Base-by-base conservation (phyloP, 2,797 vertebrate species). In the Neostethus bicornis region DNA sequence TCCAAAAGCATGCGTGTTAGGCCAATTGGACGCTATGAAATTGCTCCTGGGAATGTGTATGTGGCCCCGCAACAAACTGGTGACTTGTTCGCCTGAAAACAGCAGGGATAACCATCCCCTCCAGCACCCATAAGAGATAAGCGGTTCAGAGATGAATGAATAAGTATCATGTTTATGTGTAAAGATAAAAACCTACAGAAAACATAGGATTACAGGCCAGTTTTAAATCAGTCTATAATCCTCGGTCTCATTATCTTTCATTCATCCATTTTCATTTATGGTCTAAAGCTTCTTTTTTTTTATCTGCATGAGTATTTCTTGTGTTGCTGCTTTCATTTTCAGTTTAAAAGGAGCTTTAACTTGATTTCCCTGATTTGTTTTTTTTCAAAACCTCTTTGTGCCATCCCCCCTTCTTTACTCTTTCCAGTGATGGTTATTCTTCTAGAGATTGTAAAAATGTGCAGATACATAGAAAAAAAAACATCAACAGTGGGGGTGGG, bases 331-430 rank as follows among this genome's bases (percentile, higher is more conserved):
- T 82, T 69, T 75, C 20, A 0, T 71, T 78, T 73, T 75, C 41
- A 21, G 51, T 66, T 65, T 60, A 60, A 66, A 73, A 63, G 62
- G 29, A 57, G 34, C 51, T 49, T 62, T 31, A 62, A 72, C 46
- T 58, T 41, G 23, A 69, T 70, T 80, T 79, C 50, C 21, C 64
- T 76, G n/a, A n/a, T n/a, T 67, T 63, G 19, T 41, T 64, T 49
- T 76, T 46, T 75, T 73, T 79, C 26, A 61, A 21, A 17, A 51
- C 52, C 63, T 79, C 58, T 46, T 20, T 7, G 39, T 74, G 46
- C 54, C 8, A 25, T 46, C 46, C 50, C 34, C 32, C 26, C 14
- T 32, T 23, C 16, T 52, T 60, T 38, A n/a, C 26, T 48, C 7
- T 72, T 56, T 46, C 49, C 44, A 42, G 29, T 44, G 44, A 51